Base-by-base conservation (phyloP, 2,797 vertebrate species). In the Allobates femoralis region DNA sequence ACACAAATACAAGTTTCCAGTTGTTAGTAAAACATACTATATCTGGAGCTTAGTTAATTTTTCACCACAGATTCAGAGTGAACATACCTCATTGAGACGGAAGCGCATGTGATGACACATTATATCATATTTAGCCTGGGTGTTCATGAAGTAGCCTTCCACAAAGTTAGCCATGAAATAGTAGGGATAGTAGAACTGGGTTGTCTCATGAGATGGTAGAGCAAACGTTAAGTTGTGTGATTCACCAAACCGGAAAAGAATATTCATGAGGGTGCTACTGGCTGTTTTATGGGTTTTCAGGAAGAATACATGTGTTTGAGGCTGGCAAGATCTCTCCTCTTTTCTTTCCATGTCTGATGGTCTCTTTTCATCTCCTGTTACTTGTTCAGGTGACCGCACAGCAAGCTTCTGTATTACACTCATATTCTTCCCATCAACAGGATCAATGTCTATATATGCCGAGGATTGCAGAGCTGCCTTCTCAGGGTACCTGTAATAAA, bases 91-190 rank as follows among this genome's bases (percentile, higher is more conserved):
- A 0, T 92, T 86, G 84, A 91, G 90, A 86, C 88, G 91, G 89
- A 97, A 97, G 6, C 96, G 93, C 96, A 97, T 95, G 90, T 97
- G 97, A 90, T 97, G 96, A 91, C 97, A 97, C 91, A 97, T 92
- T 89, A 97, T 96, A 93, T 97, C 91, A 89, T 95, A 96, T 1
- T 60, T 86, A 10, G 0, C 92, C 26, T 90, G 79, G 0, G 37
- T 88, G 6, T 0, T 26, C 0, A 87, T 87, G 19, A 76, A 88
- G 86, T 95, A 90, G 14, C 94, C 95, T 82, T 96, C 92, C 67
- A 97, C 95, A 0, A 93, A 95, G 30, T 84, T 83, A 0, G 95
- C 90, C 21, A 89, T 34, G 89, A 97, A 97, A 86, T 90, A 91
- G 1, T 15, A 1, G 0, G 96, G 96, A 89, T 97, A 97, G 88